Conservation (phyloP, 2,888 invertebrate genomes). For the Mechanitis messenoides region DNA sequence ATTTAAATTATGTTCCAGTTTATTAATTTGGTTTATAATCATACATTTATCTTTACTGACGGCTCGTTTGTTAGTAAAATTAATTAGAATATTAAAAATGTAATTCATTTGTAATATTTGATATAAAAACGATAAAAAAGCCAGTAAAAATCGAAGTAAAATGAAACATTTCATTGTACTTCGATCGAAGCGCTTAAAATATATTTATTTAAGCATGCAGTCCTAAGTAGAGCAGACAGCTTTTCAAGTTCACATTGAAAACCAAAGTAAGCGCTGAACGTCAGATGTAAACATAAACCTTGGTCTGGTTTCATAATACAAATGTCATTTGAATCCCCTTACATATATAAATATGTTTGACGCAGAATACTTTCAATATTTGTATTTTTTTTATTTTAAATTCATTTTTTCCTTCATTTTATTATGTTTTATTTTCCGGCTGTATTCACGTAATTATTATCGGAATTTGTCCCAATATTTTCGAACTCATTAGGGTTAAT, state of each 20-base stretch:
- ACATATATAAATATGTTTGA: slow-evolving; percentile 44
- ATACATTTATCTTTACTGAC: too few relatives aligned
- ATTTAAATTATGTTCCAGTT: too few relatives aligned
- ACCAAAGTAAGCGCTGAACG: slow-evolving; percentile 35
- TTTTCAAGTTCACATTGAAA: slow-evolving; percentile 46
- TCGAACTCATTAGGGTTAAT: too few relatives aligned
- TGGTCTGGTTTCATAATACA: slow-evolving; percentile 58
- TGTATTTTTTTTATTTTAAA: not conserved
- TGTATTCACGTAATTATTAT: too few relatives aligned
- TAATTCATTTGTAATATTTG: too few relatives aligned
- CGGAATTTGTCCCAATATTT: too few relatives aligned
- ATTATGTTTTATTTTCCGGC: not conserved
- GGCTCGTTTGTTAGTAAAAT: too few relatives aligned
- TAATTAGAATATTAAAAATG: too few relatives aligned
- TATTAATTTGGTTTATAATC: too few relatives aligned
- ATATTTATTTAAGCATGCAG: slow-evolving; percentile 7
- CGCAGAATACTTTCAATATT: not conserved
- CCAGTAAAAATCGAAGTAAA: not conserved
- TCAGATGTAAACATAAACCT: slow-evolving; percentile 46
- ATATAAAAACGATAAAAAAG: not conserved
- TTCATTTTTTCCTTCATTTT: not conserved
- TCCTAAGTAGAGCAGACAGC: slow-evolving; percentile 20
- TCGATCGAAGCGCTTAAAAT: not conserved
- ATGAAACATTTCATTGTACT: slow-evolving; percentile 1
- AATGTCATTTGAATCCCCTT: slow-evolving; percentile 46